Base-by-base conservation (phyloP, 2,797 vertebrate species). In the Chaetophractus vellerosus region DNA sequence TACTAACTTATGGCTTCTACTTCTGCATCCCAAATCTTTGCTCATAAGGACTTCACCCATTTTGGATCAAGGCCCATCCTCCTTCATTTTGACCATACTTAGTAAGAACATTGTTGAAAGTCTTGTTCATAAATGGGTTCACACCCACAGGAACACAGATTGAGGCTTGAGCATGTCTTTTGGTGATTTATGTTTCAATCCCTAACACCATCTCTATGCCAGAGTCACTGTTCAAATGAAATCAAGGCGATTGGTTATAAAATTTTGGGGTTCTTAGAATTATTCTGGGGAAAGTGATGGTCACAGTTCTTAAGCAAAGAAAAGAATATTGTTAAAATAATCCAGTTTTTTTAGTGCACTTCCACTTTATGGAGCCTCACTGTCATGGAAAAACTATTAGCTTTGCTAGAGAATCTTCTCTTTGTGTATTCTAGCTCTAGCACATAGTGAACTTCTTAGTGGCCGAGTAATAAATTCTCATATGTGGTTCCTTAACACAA, bases 141-240 rank as follows among this genome's bases (percentile, higher is more conserved):
- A 18, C 18, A 55, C 18, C 52, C 18, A 55, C 52, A 55, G 52
- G 16, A 55, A 55, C 52, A 55, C 52, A 18, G 52, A 55, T 1
- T 55, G 18, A 55, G 52, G 6, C 4, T 55, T 55, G 52, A 55
- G 18, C 52, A 55, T 55, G 18, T 55, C 52, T 18, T 19, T 55
- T 55, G 52, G 52, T 55, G 52, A 18, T 55, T 18, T 18, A 19
- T 55, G 52, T 19, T 55, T 55, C 52, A 55, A 55, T 55, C 18
- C 18, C 52, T 55, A 5, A 55, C 52, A 55, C 18, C 4, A 19
- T 69, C 1, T 2, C n/a, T 81, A 23, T 82, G 9, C 41, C 24
- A 72, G 12, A 79, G 6, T 48, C 33, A n/a, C 19, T 19, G 33
- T 12, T 93, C 38, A 92, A 68, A 10, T 72, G 72, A 93, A 92